These are phyloP conservation scores for Bergia puertoricense DNA, from an alignment of 92 coral and sea anemone genomes.

Conservation along the genomic window DNA sequence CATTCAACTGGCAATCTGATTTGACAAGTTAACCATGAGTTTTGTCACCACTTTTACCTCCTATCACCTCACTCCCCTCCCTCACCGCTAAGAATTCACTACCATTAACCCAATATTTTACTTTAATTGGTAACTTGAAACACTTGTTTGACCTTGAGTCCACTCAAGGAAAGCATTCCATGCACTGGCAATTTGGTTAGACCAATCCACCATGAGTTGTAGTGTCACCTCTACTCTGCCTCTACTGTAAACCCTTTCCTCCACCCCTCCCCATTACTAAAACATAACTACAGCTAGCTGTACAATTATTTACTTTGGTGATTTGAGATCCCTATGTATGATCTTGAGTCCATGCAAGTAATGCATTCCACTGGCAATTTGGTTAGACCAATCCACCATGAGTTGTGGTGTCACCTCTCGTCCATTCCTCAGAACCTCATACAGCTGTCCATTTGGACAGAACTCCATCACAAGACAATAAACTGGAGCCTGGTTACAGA, in stretches of 20 bases:
- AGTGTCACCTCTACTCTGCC: slow-evolving; percentile 70
- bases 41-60: slow-evolving; percentile 71
- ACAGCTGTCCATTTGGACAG: slow-evolving; percentile 83
- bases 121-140: slow-evolving; percentile 79
- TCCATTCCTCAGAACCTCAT: slow-evolving; percentile 86
- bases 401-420: slow-evolving; percentile 79
- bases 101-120: slow-evolving; percentile 21
- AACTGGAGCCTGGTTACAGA: slow-evolving; percentile 87
- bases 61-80: too few relatives aligned
- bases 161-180: slow-evolving; percentile 75
- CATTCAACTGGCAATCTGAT: slow-evolving; percentile 81
- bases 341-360: slow-evolving; percentile 81
- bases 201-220: slow-evolving; percentile 64
- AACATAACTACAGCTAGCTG: too few relatives aligned
- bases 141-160: slow-evolving; percentile 77
- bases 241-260: too few relatives aligned
- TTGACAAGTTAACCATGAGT: slow-evolving; percentile 71
- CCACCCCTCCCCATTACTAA: too few relatives aligned
- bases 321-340: slow-evolving; percentile 85
- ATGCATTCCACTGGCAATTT: slow-evolving; percentile 93
- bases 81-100: too few relatives aligned
- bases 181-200: slow-evolving; percentile 75
- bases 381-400: slow-evolving; percentile 78
- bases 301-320: slow-evolving; percentile 71
- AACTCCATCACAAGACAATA: slow-evolving; percentile 87